phyloP scores from a whole-genome alignment of 2,888 invertebrate genomes.

The Matsumyia berberina region DNA sequence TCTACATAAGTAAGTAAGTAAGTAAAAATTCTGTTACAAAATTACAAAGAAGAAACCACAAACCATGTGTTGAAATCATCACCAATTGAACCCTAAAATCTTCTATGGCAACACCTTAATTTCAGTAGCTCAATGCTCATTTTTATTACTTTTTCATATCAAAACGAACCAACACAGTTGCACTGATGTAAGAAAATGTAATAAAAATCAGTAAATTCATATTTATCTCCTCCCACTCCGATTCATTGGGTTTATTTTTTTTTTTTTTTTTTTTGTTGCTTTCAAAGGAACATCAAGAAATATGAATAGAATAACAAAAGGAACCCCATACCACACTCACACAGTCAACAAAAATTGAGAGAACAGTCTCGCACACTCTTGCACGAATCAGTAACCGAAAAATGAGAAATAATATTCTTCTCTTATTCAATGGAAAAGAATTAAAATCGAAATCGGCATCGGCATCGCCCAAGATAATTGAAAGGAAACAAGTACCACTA shows the following conservation, averaged over 20 bases:
- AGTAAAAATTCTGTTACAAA: too few relatives aligned
- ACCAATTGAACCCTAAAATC: background rate
- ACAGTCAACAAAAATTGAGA: slow-evolving; percentile 28
- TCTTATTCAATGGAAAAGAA: slow-evolving; percentile 64
- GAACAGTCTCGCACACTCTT: slow-evolving; percentile 19
- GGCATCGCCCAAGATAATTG: slow-evolving; percentile 71
- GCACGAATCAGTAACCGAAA: slow-evolving; percentile 21
- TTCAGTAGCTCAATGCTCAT: slow-evolving; percentile 26
- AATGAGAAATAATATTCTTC: slow-evolving; percentile 50
- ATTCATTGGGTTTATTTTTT: background rate
- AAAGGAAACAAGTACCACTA: slow-evolving; percentile 59
- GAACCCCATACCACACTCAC: slow-evolving; percentile 26
- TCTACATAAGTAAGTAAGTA: too few relatives aligned
- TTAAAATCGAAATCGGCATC: slow-evolving; percentile 72
- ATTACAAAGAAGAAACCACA: background rate
- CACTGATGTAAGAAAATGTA: slow-evolving; percentile 51
- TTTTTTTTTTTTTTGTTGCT: slow-evolving; percentile 6
- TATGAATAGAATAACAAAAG: slow-evolving; percentile 54
- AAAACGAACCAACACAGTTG: slow-evolving; percentile 56
- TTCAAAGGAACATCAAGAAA: slow-evolving; percentile 51
- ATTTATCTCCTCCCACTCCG: slow-evolving; percentile 50
- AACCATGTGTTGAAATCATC: background rate
- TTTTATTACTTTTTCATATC: slow-evolving; percentile 47
- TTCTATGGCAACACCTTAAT: slow-evolving; percentile 41
- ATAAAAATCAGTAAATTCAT: slow-evolving; percentile 54